Conservation (phyloP, 1,140 invertebrate species). For the Drosophila ficusphila region DNA sequence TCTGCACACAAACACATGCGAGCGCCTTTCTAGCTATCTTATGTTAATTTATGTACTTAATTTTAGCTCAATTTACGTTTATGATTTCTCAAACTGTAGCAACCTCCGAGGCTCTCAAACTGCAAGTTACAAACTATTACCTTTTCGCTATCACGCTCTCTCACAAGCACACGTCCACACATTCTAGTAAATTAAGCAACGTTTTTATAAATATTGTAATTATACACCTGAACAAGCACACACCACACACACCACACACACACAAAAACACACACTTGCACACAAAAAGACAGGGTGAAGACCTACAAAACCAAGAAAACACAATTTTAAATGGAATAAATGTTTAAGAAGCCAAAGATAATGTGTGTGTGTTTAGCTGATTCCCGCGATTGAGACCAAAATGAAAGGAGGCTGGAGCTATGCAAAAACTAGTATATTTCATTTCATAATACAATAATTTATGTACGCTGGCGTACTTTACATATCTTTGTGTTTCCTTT, state of each 20-base stretch:
- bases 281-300: constrained; percentile 80
- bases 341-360: constrained; percentile 32
- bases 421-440: constrained; percentile 79
- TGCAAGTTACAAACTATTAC: constrained; percentile 23
- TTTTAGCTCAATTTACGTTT: constrained; percentile 57
- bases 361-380: constrained; percentile 11
- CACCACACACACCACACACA: constrained; percentile 71
- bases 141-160: constrained; percentile 34
- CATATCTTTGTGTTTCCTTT: constrained; percentile 62
- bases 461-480: constrained; percentile 73
- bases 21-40: constrained; percentile 30
- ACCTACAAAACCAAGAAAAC: constrained; percentile 63
- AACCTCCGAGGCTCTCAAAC: constrained; percentile 63
- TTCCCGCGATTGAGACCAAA: constrained; percentile 1
- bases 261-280: constrained; percentile 78
- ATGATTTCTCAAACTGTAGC: constrained; percentile 61
- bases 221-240: constrained; percentile 64
- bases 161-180: constrained; percentile 58
- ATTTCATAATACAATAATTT: constrained; percentile 79
- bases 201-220: constrained; percentile 78
- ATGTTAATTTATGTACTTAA: constrained; percentile 39
- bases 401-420: constrained; percentile 24
- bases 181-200: constrained; percentile 75
- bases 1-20: constrained; percentile 40
- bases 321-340: constrained; percentile 63